phyloP scores from a whole-genome alignment of 2,113 vertebrate species.

The Colius striatus region DNA sequence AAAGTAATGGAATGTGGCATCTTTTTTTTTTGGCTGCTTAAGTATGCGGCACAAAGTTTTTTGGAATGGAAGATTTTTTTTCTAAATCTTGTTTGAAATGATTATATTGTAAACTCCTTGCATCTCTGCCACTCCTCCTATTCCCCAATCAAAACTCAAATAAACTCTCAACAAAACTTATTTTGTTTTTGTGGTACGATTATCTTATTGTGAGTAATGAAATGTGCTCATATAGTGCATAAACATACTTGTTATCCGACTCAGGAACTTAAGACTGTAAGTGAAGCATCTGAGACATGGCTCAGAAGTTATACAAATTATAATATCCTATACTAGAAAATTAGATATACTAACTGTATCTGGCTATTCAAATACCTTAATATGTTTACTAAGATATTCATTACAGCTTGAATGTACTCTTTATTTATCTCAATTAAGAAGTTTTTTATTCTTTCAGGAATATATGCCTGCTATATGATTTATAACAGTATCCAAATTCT shows the following conservation, averaged over 20 bases:
- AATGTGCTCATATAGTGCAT: not conserved
- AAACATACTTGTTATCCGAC: not conserved
- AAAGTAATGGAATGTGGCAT: not conserved
- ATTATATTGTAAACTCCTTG: accelerated
- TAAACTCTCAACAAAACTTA: not conserved
- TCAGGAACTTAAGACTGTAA: not conserved
- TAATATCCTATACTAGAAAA: constrained; percentile 1
- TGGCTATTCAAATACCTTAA: not conserved
- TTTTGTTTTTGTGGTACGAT: not conserved
- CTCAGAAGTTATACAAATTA: not conserved
- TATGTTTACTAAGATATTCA: not conserved
- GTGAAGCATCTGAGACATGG: not conserved
- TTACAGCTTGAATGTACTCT: not conserved
- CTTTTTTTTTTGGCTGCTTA: not conserved
- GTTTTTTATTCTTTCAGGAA: not conserved
- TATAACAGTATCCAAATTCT: not conserved
- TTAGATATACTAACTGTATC: not conserved
- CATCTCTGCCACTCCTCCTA: too few species aligned
- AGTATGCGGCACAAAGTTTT: not conserved
- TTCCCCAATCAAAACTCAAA: not conserved
- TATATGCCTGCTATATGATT: not conserved
- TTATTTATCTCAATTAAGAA: not conserved
- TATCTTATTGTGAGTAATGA: not conserved
- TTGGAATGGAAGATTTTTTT: not conserved
- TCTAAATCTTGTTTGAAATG: not conserved